Evolutionary conservation across 2,888 invertebrate genomes (phyloP).

Genomic region (Machimus rusticus): DNA sequence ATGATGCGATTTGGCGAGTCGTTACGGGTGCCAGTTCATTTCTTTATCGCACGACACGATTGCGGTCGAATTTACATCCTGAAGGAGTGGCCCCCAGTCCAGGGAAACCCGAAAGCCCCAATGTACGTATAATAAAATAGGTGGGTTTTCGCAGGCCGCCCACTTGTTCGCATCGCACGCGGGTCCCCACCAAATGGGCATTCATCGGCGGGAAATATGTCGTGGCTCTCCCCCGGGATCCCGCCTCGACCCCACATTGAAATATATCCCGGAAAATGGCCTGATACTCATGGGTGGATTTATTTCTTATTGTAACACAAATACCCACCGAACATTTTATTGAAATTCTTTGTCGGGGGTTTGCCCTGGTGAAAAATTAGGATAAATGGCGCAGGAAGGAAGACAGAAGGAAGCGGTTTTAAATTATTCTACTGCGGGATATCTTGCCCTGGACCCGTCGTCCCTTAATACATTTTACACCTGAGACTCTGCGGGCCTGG

Average conservation of each 20-base stretch:
- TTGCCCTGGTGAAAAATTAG: neutral
- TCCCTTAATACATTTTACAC: neutral
- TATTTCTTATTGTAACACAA: conserved; percentile 9
- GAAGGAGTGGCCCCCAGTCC: neutral
- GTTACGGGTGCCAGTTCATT: neutral
- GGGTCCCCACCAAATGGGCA: neutral
- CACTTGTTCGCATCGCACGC: conserved; percentile 6
- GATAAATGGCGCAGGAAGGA: neutral
- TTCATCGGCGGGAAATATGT: conserved; percentile 1
- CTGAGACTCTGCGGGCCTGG: neutral
- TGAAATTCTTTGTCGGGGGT: neutral
- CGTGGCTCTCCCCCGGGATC: neutral
- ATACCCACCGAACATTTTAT: neutral
- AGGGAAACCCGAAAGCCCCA: neutral
- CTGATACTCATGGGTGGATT: conserved; percentile 19
- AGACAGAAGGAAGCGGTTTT: neutral
- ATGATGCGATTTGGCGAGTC: conserved; percentile 20
- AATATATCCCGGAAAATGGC: conserved; percentile 13
- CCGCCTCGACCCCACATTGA: neutral
- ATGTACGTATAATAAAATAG: neutral
- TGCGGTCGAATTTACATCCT: neutral
- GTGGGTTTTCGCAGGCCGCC: neutral
- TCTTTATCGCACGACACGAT: neutral
- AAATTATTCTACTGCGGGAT: neutral
- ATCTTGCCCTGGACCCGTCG: neutral